phyloP scores from a whole-genome alignment of 2,113 vertebrate species.

The Myiozetetes cayanensis region DNA sequence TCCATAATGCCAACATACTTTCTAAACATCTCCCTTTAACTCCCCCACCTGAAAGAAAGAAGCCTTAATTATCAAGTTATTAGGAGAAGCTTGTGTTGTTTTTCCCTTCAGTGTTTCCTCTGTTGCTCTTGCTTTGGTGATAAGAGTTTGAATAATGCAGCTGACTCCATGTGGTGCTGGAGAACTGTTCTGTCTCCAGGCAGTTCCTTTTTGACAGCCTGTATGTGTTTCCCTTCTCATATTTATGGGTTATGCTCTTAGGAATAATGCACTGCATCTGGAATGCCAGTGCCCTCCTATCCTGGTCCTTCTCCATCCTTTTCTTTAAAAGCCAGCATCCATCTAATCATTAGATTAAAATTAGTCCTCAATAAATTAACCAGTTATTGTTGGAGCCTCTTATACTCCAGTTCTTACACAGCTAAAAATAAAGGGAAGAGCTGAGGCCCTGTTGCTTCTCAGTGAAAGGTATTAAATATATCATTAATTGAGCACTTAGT shows the following conservation, averaged over 20 bases:
- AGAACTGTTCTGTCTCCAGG: constrained; percentile 16
- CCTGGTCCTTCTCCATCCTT: background rate
- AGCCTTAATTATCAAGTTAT: background rate
- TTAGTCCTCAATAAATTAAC: background rate
- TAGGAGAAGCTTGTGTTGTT: background rate
- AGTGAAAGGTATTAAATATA: background rate
- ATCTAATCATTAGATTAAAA: background rate
- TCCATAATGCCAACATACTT: background rate
- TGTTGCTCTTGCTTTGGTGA: constrained; percentile 1
- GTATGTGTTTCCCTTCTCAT: background rate
- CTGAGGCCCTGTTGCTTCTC: background rate
- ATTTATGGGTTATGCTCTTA: background rate
- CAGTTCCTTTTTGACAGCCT: constrained; percentile 7
- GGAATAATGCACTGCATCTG: background rate
- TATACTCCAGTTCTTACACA: background rate
- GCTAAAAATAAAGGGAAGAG: background rate
- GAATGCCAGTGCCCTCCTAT: background rate
- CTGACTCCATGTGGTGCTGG: background rate
- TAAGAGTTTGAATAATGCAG: constrained; percentile 17
- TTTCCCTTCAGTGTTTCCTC: constrained; percentile 1
- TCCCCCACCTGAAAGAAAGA: background rate
- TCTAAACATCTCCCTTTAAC: background rate
- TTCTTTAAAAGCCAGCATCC: background rate
- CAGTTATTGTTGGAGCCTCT: background rate
- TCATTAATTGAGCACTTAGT: background rate